phyloP scores from a whole-genome alignment of 2,888 invertebrate genomes.

The Temnothorax rugatulus region DNA sequence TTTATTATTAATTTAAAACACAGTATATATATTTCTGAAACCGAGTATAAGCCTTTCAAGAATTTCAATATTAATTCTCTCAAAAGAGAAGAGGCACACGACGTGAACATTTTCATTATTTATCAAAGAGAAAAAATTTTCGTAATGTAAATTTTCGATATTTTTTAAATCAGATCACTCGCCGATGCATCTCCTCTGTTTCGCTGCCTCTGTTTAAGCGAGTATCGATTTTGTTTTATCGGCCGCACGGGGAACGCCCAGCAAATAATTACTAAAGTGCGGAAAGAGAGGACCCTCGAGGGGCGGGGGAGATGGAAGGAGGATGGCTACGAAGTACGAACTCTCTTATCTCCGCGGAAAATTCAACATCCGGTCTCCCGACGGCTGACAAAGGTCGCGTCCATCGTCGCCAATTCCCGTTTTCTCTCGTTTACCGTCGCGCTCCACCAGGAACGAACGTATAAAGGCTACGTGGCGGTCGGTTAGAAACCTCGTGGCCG shows the following conservation, averaged over 20 bases:
- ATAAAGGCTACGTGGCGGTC: conserved; percentile 53
- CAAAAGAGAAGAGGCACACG: neutral
- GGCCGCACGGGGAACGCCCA: conserved; percentile 8
- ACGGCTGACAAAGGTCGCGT: conserved; percentile 62
- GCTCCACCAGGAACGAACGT: neutral
- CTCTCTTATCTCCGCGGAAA: conserved; percentile 60
- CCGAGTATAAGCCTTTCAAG: neutral
- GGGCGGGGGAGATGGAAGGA: neutral
- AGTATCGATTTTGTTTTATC: conserved; percentile 33
- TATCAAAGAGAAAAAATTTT: conserved; percentile 5
- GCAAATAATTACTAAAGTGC: conserved; percentile 46
- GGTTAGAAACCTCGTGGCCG: conserved; percentile 60
- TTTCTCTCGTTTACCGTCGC: conserved; percentile 24
- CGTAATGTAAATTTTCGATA: neutral
- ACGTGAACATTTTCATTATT: neutral
- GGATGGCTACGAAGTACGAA: neutral
- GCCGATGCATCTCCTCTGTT: neutral
- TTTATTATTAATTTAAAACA: neutral
- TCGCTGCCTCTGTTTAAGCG: neutral
- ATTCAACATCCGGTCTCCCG: conserved; percentile 62
- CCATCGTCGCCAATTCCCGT: conserved; percentile 7
- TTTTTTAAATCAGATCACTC: neutral
- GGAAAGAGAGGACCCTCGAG: neutral
- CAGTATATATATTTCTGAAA: neutral
- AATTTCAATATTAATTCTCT: neutral